Percentiles rank a stretch among this genome's conserved stretches.
Evolutionary conservation across 1,140 invertebrate species (phyloP).

Genomic region (Wiebesia pumilae): DNA sequence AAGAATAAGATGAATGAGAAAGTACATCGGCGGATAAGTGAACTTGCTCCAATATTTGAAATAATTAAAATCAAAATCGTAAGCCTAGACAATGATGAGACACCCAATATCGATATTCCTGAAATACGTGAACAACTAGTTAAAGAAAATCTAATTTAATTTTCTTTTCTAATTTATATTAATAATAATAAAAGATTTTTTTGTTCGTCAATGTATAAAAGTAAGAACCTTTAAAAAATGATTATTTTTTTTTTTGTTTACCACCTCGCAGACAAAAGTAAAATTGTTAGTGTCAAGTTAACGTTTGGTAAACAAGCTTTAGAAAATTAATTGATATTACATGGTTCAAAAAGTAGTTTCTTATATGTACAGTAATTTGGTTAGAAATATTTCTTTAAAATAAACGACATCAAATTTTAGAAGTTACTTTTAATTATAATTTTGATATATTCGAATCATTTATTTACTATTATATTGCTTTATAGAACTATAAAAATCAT

Average conservation of each 20-base stretch:
- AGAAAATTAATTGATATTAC: not conserved
- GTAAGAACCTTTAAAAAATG: not conserved
- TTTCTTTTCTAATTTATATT: conserved; percentile 26
- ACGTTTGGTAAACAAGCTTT: not conserved
- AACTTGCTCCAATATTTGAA: conserved; percentile 43
- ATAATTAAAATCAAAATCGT: conserved; percentile 59
- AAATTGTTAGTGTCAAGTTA: not conserved
- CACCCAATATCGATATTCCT: conserved; percentile 60
- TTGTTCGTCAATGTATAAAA: conserved; percentile 28
- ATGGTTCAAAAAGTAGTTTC: not conserved
- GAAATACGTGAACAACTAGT: conserved; percentile 53
- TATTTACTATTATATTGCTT: not conserved
- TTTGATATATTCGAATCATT: not conserved
- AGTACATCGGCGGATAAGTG: conserved; percentile 50
- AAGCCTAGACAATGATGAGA: not conserved
- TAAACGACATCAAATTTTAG: too few relatives aligned
- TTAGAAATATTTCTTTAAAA: too few relatives aligned
- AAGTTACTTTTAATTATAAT: not conserved
- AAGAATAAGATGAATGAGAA: conserved; percentile 39
- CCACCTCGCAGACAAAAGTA: not conserved
- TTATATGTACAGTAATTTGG: too few relatives aligned
- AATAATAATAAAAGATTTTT: conserved; percentile 15
- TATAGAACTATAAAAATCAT: not conserved
- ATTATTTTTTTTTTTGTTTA: conserved; percentile 2
- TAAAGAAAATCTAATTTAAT: conserved; percentile 50